A percentile compares a stretch with the other conserved stretches of the same genome.
Conservation (phyloP, 2,888 invertebrate genomes). For the Ommatoiulus sabulosus region DNA sequence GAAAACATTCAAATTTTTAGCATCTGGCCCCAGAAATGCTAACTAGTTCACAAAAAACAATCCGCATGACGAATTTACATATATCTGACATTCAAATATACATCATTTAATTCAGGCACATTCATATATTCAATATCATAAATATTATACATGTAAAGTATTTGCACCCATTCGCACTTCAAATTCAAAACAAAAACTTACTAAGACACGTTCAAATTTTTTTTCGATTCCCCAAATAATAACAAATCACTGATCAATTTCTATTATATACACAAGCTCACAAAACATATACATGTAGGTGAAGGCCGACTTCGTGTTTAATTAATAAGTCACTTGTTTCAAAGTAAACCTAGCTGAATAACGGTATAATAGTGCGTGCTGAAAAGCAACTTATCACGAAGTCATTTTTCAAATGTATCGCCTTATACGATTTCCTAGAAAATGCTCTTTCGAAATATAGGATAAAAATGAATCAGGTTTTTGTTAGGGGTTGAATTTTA, state of each 20-base stretch:
- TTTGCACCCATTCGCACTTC: not conserved
- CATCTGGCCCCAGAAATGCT: not conserved
- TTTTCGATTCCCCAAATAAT: not conserved
- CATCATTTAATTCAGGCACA: not conserved
- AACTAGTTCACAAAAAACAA: not conserved
- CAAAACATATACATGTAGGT: not conserved
- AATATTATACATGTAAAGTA: not conserved
- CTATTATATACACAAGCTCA: too few species aligned
- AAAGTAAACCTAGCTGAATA: not conserved
- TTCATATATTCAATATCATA: not conserved
- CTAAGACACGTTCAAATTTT: not conserved
- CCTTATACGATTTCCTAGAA: not conserved
- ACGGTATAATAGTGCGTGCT: not conserved
- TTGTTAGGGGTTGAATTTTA: not conserved
- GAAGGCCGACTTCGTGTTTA: not conserved
- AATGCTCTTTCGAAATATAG: not conserved
- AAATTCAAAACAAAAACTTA: not conserved
- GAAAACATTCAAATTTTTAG: not conserved
- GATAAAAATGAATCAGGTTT: not conserved
- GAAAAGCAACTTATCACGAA: not conserved
- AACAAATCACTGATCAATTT: not conserved
- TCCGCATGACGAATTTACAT: not conserved
- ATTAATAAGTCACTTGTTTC: not conserved
- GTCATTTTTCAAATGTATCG: not conserved
- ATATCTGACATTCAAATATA: not conserved